Percentiles rank a stretch among this genome's conserved stretches.
These are phyloP conservation scores for Empis stercorea DNA, from an alignment of 2,888 invertebrate genomes.

Conservation along the genomic window DNA sequence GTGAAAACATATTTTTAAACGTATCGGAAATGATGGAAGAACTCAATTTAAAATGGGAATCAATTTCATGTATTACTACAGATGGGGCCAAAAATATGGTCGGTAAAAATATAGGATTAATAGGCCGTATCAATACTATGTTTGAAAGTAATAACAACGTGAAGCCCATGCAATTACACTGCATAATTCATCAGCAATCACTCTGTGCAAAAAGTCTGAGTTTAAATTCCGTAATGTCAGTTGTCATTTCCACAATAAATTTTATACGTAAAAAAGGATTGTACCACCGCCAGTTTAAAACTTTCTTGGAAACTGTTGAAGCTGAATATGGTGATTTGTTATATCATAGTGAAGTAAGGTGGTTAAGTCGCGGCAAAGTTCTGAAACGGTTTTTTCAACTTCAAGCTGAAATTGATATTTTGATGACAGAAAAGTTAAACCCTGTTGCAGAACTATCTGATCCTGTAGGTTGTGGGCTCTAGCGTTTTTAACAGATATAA, in stretches of 20 bases:
- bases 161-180: not conserved
- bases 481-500: conserved; percentile 1
- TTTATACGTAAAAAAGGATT: not conserved
- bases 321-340: not conserved
- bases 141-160: not conserved
- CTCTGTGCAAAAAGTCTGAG: not conserved
- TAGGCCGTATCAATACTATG: not conserved
- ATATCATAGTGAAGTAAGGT: not conserved
- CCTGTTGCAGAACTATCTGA: not conserved
- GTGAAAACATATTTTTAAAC: conserved; percentile 1
- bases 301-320: not conserved
- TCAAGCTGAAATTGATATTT: not conserved
- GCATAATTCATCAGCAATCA: conserved; percentile 1
- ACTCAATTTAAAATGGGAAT: not conserved
- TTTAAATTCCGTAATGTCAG: not conserved
- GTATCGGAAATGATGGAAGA: not conserved
- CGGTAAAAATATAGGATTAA: not conserved
- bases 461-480: not conserved
- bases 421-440: not conserved
- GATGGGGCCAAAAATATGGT: not conserved
- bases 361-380: not conserved
- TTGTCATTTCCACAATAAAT: not conserved
- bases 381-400: not conserved
- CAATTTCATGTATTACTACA: not conserved
- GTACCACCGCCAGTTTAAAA: not conserved